Base-by-base conservation (phyloP, 2,797 vertebrate species). In the Sciurus carolinensis region DNA sequence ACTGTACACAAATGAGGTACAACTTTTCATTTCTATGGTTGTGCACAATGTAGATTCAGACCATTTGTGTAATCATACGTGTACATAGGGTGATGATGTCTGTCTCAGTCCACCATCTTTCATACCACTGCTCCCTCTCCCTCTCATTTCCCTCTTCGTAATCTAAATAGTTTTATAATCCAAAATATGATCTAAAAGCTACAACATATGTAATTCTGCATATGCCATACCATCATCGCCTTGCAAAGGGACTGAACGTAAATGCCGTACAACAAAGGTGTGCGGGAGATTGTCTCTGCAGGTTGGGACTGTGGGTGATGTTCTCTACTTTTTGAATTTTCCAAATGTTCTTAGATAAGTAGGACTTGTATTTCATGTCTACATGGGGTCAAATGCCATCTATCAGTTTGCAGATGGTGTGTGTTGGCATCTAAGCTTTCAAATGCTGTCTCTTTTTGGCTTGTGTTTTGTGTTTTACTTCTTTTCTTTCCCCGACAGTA, bases 121-220 rank as follows among this genome's bases (percentile, higher is more conserved):
- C 39, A 39, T 39, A 39, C 39, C 39, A 3, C 39, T 39, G 39
- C 39, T 5, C 39, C 39, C 39, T 39, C 39, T 39, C 39, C 39
- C 39, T 39, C 39, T 39, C 39, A 39, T 39, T 39, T 39, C 39
- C 39, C 39, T 39, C 39, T 39, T 39, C 39, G 3, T 39, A 39
- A 39, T 39, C 39, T 39, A 39, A 39, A 39, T 39, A 39, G 39
- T 90, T 90, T 82, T 69, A 54, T 18, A 76, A 84, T 67, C 8
- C 69, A 20, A 67, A 64, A 96, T 52, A 44, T 39, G 12, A 64
- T 88, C 73, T 94, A n/a, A 95, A 83, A 77, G 52, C 79, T 24
- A 72, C 13, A 47, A 30, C 30, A 18, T 36, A 15, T 39, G 0
- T 79, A 62, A 92, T 52, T 87, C 54, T 69, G 17, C 33, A 3